Evolutionary conservation across 2,888 invertebrate species (phyloP), one percentile per base, ranked within the genome.

Genomic region (Oligia strigilis): DNA sequence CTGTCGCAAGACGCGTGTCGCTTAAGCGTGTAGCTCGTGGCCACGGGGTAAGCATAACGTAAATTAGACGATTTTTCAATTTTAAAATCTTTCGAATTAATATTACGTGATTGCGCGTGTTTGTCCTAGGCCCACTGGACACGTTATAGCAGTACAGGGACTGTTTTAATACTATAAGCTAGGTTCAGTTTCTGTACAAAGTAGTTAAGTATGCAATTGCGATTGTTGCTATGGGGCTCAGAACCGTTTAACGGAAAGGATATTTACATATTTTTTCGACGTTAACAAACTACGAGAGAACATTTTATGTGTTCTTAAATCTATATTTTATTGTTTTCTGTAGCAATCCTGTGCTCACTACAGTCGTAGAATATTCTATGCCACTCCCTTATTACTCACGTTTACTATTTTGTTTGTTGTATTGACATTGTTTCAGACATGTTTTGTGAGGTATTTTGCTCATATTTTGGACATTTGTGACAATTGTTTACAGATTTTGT

Each of bases 101-200:
- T 23, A 14, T 23, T 23, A 36, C 1, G 13, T 36, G 14, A n/a
- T 40, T 36, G 55, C 40, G 71, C 40, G 1, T 2, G 55, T n/a
- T 40, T 11, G 11, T 40, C 3, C 14, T 0, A 72, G 40, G n/a
- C 40, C n/a, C n/a, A 17, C 40, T 17, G 52, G 49, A 23, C 78
- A 43, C 36, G 71, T 14, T 60, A 78, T 13, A 23, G 11, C 55
- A 75, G 43, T 58, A n/a, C 9, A n/a, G 49, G 4, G 29, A 62
- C 40, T 49, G 9, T 62, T 43, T 40, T 75, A 43, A 75, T 55
- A 62, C 65, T 46, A 17, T 29, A 62, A 81, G 70, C 55, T 70
- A 14, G n/a, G 17, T 23, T 11, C 46, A 58, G 62, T 52, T 49
- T 46, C 40, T 19, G 46, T 19, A 9, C n/a, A 19, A 14, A 36